Evolutionary conservation across 2,888 invertebrate species (phyloP).

Genomic region (Calliopum simillimum): DNA sequence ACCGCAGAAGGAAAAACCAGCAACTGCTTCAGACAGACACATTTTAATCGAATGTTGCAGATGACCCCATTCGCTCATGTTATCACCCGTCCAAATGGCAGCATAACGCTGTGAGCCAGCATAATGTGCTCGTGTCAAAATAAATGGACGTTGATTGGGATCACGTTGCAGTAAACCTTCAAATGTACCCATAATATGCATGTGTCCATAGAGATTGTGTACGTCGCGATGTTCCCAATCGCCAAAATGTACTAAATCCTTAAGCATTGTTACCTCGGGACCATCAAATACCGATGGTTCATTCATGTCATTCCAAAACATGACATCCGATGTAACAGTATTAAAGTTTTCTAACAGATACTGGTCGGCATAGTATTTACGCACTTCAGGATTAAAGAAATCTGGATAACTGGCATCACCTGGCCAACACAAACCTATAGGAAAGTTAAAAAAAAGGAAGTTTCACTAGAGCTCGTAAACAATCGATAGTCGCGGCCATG

Average conservation of each 20-base stretch:
- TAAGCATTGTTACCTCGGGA: slow-evolving; percentile 97
- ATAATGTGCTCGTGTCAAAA: slow-evolving; percentile 90
- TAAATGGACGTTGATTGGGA: slow-evolving; percentile 86
- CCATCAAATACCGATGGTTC: slow-evolving; percentile 99
- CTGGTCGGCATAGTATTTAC: slow-evolving; percentile 83
- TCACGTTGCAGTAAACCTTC: slow-evolving; percentile 73
- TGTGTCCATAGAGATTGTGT: slow-evolving; percentile 92
- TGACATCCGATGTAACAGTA: slow-evolving; percentile 83
- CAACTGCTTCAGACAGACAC: slow-evolving; percentile 87
- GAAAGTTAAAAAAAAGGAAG: background rate
- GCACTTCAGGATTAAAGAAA: slow-evolving; percentile 87
- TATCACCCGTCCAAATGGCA: slow-evolving; percentile 99
- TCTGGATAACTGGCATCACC: slow-evolving; percentile 96
- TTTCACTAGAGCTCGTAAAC: no score
- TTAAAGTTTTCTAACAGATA: slow-evolving; percentile 69
- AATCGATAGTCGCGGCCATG: no score
- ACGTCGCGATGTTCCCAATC: slow-evolving; percentile 93
- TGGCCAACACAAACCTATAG: slow-evolving; percentile 95
- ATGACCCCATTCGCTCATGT: slow-evolving; percentile 94
- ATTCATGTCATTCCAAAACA: slow-evolving; percentile 99
- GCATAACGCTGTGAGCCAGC: slow-evolving; percentile 92
- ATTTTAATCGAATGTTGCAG: slow-evolving; percentile 89
- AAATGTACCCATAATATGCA: slow-evolving; percentile 75
- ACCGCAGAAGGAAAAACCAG: slow-evolving; percentile 92
- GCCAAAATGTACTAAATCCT: slow-evolving; percentile 87